Conservation (phyloP, 2,113 vertebrate genomes). For the Peromyscus californicus region DNA sequence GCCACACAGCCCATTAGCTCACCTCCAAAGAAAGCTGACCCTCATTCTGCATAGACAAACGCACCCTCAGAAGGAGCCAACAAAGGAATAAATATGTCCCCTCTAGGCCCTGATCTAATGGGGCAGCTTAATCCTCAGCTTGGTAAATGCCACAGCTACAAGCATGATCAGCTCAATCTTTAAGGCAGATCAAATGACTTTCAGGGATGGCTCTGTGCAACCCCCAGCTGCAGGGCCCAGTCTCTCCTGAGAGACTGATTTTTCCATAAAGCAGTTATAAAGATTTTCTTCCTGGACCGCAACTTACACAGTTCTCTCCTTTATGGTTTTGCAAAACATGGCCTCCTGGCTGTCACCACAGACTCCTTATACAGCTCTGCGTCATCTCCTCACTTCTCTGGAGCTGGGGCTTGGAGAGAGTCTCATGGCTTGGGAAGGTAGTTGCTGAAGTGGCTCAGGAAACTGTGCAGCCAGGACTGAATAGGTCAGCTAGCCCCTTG, state of each 20-base stretch:
- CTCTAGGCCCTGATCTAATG: slow-evolving; percentile 20
- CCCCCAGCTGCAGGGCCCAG: not conserved
- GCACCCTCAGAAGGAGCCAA: not conserved
- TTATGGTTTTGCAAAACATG: not conserved
- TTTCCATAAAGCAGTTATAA: not conserved
- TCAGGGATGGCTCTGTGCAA: not conserved
- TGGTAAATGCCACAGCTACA: slow-evolving; percentile 27
- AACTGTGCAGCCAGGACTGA: not conserved
- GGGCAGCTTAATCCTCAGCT: not conserved
- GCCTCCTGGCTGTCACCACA: rapidly evolving
- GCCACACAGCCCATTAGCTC: not conserved
- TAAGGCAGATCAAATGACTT: slow-evolving; percentile 17
- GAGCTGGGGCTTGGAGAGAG: rapidly evolving
- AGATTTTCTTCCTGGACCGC: not conserved
- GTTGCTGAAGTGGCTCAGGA: rapidly evolving
- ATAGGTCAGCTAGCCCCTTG: not conserved
- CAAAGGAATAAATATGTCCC: slow-evolving; percentile 18
- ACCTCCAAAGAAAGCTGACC: slow-evolving; percentile 38
- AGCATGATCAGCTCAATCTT: not conserved
- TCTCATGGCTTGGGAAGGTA: not conserved
- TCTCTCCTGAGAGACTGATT: not conserved
- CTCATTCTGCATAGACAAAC: not conserved
- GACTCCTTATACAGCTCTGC: not conserved
- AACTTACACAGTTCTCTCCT: not conserved
- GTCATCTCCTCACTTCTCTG: not conserved